A percentile compares a stretch with the other conserved stretches of the same genome.
These are phyloP conservation scores for Microplitis deprimator DNA, from an alignment of 2,888 invertebrate genomes.

Conservation along the genomic window DNA sequence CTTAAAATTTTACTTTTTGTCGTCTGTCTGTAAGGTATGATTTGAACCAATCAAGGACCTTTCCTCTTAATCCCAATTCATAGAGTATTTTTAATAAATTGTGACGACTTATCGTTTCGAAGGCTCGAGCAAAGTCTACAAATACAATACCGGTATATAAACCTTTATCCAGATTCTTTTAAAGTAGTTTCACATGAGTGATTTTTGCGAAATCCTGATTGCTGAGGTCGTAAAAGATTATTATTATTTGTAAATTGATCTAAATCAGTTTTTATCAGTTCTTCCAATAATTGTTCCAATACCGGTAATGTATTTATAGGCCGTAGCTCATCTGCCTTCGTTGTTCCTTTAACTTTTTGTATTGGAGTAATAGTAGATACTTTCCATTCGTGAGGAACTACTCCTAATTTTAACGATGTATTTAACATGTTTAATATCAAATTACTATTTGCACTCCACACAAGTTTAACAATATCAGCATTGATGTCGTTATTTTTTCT, in stretches of 20 bases:
- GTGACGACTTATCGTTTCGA: conserved; percentile 45
- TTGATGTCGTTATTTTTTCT: not conserved
- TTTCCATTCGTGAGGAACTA: not conserved
- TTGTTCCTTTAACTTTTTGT: not conserved
- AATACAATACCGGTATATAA: conserved; percentile 39
- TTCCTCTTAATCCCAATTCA: conserved; percentile 20
- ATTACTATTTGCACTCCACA: not conserved
- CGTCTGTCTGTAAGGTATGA: conserved; percentile 31
- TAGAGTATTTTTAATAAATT: conserved; percentile 34
- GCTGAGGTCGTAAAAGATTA: conserved; percentile 34
- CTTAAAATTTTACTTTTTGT: conserved; percentile 6
- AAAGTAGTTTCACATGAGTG: conserved; percentile 46
- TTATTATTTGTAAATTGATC: conserved; percentile 40
- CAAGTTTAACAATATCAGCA: not conserved
- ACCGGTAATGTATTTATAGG: conserved; percentile 1
- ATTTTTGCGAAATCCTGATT: conserved; percentile 44
- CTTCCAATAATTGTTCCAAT: not conserved
- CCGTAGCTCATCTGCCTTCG: not conserved
- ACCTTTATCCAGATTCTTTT: conserved; percentile 34
- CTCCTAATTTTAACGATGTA: not conserved
- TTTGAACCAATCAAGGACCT: conserved; percentile 30
- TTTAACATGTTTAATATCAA: not conserved
- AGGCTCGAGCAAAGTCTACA: conserved; percentile 46
- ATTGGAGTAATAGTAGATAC: not conserved
- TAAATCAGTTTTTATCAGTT: not conserved